Evolutionary conservation across 2,797 vertebrate species (phyloP).

Genomic region (Glyptemys insculpta): DNA sequence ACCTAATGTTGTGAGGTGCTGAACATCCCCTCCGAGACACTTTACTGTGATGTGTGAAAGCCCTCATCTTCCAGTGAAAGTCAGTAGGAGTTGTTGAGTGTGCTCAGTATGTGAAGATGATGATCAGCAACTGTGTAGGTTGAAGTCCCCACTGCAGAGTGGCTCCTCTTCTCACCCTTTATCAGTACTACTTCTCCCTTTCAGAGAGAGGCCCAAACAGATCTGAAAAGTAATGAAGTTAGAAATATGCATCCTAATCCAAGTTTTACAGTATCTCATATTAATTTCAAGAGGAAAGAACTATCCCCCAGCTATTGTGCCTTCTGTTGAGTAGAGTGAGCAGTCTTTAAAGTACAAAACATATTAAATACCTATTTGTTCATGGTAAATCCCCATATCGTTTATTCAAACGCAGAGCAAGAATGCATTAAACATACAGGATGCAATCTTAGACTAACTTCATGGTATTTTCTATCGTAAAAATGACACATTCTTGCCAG

Average conservation of each 20-base stretch:
- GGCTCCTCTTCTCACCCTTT: background rate
- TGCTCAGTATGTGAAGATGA: background rate
- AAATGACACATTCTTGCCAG: background rate
- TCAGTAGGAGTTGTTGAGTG: background rate
- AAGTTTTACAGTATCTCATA: background rate
- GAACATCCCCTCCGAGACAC: background rate
- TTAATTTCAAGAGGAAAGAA: background rate
- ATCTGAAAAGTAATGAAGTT: background rate
- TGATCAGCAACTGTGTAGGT: background rate
- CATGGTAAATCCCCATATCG: background rate
- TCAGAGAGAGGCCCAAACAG: background rate
- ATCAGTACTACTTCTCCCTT: background rate
- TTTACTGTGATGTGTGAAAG: background rate
- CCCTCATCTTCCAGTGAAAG: background rate
- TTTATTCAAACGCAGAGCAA: background rate
- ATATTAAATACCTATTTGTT: background rate
- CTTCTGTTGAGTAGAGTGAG: background rate
- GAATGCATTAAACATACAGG: background rate
- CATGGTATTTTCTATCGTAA: background rate
- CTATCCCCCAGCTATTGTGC: background rate
- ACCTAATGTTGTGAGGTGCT: background rate
- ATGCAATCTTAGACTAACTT: background rate
- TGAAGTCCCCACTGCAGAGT: background rate
- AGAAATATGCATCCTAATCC: background rate
- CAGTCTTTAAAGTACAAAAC: background rate